A percentile compares a stretch with the other conserved stretches of the same genome.
Conservation (phyloP, 1,140 invertebrate species). For the Eurosta solidaginis region DNA sequence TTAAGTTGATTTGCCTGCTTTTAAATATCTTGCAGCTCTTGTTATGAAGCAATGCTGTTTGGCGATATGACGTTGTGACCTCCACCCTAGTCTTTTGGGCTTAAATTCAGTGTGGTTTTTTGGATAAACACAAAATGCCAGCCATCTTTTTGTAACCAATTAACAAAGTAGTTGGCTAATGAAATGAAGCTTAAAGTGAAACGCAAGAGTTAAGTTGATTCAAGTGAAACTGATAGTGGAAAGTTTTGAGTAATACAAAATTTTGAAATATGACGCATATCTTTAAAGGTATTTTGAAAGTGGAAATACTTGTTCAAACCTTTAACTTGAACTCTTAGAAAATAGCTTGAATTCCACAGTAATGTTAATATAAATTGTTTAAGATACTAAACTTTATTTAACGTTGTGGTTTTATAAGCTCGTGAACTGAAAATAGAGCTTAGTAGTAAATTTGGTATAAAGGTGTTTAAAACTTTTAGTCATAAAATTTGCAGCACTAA, state of each 20-base stretch:
- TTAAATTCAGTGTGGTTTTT: not conserved
- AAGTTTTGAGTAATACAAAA: not conserved
- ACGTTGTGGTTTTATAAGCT: no score
- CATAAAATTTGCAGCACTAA: not conserved
- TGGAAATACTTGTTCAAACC: no score
- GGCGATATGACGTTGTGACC: no score
- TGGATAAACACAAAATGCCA: not conserved
- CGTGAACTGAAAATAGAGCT: no score
- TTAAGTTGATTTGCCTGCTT: constrained; percentile 22
- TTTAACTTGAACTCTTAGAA: no score
- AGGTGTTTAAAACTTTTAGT: not conserved
- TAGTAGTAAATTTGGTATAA: no score
- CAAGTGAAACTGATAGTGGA: not conserved
- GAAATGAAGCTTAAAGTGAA: not conserved
- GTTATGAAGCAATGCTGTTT: not conserved
- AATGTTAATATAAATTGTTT: no score
- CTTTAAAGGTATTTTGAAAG: not conserved
- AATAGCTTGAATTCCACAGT: no score
- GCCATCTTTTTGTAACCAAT: not conserved
- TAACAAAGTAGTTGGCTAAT: not conserved
- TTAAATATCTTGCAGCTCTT: not conserved
- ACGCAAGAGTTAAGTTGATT: not conserved
- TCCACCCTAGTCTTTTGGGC: no score
- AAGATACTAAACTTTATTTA: no score
- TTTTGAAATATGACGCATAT: not conserved